These are phyloP conservation scores for Corythornis leucogaster DNA, from an alignment of 2,797 vertebrate species.

Conservation along the genomic window DNA sequence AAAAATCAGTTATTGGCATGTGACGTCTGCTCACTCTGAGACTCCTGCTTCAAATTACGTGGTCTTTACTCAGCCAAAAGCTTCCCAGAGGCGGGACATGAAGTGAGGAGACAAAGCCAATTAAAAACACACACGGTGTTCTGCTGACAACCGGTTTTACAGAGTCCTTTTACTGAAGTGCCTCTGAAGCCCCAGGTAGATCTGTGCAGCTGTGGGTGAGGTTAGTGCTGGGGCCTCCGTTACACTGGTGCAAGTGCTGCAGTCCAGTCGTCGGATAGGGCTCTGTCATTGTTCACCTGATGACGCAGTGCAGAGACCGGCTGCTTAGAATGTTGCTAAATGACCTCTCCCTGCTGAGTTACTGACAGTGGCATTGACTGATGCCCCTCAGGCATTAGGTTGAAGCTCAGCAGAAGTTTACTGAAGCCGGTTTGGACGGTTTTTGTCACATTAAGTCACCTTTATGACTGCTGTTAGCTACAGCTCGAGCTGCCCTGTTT, in stretches of 20 bases:
- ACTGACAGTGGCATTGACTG: not conserved
- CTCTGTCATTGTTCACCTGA: not conserved
- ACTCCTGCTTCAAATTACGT: not conserved
- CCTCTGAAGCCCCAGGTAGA: not conserved
- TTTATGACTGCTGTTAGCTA: rapidly evolving
- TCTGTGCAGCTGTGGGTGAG: not conserved
- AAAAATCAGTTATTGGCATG: not conserved
- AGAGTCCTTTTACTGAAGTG: not conserved
- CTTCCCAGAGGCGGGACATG: not conserved
- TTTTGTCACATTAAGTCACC: not conserved
- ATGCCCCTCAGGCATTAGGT: not conserved
- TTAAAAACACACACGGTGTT: not conserved
- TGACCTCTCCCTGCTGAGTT: not conserved
- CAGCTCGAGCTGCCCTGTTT: rapidly evolving
- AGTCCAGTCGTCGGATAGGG: not conserved
- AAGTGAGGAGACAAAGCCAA: not conserved
- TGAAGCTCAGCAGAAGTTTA: not conserved
- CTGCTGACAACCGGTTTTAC: not conserved
- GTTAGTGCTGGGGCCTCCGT: not conserved
- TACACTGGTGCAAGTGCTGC: not conserved
- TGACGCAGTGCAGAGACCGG: not conserved
- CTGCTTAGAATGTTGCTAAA: not conserved
- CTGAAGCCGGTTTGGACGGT: not conserved
- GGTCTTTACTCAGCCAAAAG: not conserved
- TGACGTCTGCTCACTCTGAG: not conserved